Base-by-base conservation (phyloP, 2,888 invertebrate genomes). In the Belgica antarctica region DNA sequence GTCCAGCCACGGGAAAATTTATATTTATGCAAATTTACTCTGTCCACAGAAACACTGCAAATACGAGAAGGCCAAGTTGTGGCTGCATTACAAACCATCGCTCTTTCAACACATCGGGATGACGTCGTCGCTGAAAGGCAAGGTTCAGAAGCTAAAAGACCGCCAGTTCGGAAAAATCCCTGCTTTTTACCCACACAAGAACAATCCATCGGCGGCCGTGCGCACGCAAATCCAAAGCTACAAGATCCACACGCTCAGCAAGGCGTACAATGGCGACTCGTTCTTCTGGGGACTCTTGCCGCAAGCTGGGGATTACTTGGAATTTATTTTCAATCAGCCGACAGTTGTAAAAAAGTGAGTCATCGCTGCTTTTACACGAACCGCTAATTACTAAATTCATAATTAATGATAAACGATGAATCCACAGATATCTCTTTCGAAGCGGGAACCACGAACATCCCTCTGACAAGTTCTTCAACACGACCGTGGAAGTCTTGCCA, bases 91-190 rank as follows among this genome's bases (percentile, higher is more conserved):
- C 78, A 92, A 92, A 73, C 90, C 92, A 0, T 93, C 96, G 0
- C 82, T 98, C 1, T 98, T 98, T 77, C 95, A 96, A 80, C 98
- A 98, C 77, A 91, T 96, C 72, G 97, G 97, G 1, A 88, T 91
- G 19, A 94, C 94, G 77, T 97, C 97, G 0, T 97, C 97, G 0
- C 83, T 98, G 0, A 92, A 89, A 78, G 97, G 97, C 71, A 98
- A 98, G 84, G 91, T 96, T 69, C 97, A 97, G 77, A 95, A 94
- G 80, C 82, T 97, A 0, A 94, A 95, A 91, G 94, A 95, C 77
- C 88, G 89, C 74, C 90, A 93, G 76, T 96, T 92, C 80, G 94
- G 94, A 19, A 90, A 90, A 76, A 83, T 90, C 57, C 87, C 88
- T 7, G 82, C 90, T 34, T 94, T 87, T 79, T 89, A 86, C 77